Evolutionary conservation across 53 echinoderm and acorn worm species (phyloP), one percentile per base, ranked within the genome.

Genomic region (Mesocentrotus franciscanus): DNA sequence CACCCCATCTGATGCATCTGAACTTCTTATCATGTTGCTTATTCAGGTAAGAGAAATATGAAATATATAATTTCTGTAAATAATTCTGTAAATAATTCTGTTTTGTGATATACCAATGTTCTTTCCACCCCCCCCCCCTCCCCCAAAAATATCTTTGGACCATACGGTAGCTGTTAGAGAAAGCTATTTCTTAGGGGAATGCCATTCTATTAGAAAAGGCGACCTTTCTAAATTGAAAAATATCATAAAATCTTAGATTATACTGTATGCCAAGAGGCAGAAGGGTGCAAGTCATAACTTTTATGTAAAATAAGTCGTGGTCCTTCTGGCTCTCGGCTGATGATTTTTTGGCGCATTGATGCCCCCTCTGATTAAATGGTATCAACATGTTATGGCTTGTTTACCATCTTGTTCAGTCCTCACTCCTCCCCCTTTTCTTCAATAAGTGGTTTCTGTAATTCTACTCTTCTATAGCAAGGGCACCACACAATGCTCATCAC

Each of bases 341-440:
- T 12, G 78, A 78, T 33, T 66, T 7, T 22, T 18, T 68, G 24
- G 18, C 7, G 68, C 8, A 26, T 49, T 16, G 26, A 49, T 84
- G 84, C 56, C 58, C 81, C 87, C 59, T 58, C 17, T 84, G 0
- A 84, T 84, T 17, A 84, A 42, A 84, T 49, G 42, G 84, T 39
- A 84, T 84, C 49, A 87, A 87, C 87, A 87, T 87, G 87, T 87
- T 58, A 27, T 87, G 87, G 59, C 87, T 87, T 87, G 87, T 87
- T 87, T 87, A 87, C 87, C 22, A 33, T 30, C 76, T 76, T 34
- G 12, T 27, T 76, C 34, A 33, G 39, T 9, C 58, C 27, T 26
- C 56, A 56, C 34, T 55, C 12, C 27, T 27, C n/a, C 58, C 87
- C 27, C 58, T 34, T 8, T 75, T 87, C 87, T 87, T 55, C n/a